Evolutionary conservation across 2,113 vertebrate species (phyloP).

Genomic region (Gambusia holbrooki): DNA sequence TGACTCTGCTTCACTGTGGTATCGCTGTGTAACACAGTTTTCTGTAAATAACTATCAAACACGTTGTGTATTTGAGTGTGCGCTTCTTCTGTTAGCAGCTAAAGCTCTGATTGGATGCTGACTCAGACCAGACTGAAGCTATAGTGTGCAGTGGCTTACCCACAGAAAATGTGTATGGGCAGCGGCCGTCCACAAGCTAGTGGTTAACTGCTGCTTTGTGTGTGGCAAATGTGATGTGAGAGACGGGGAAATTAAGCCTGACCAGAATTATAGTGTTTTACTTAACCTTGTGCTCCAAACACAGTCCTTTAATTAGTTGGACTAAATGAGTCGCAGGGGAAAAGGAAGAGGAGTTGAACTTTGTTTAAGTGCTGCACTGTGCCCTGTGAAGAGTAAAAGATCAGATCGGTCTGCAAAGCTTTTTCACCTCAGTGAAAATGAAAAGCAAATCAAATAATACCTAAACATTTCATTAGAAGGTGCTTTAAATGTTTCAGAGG

Average conservation of each 20-base stretch:
- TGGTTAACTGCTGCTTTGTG: conserved; percentile 28
- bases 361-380: too few relatives aligned
- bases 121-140: conserved; percentile 36
- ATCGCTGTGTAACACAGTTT: too few relatives aligned
- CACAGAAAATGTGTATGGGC: conserved; percentile 7
- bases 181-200: conserved; percentile 3
- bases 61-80: background rate
- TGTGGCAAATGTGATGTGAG: conserved; percentile 46
- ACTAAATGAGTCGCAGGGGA: conserved; percentile 42
- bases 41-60: background rate
- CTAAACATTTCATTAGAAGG: too few relatives aligned
- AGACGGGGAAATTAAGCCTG: conserved; percentile 14
- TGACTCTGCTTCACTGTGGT: too few relatives aligned
- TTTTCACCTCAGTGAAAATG: too few relatives aligned
- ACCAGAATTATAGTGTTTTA: conserved; percentile 52
- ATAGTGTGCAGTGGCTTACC: conserved; percentile 12
- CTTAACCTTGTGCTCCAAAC: conserved; percentile 31
- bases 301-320: conserved; percentile 53
- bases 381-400: too few relatives aligned
- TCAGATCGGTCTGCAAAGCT: too few relatives aligned
- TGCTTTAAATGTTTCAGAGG: too few relatives aligned
- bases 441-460: too few relatives aligned
- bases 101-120: conserved; percentile 25
- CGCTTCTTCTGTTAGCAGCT: background rate
- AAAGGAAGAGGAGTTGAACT: background rate